Conservation (phyloP, 2,888 invertebrate genomes). For the Galerucella pusilla region DNA sequence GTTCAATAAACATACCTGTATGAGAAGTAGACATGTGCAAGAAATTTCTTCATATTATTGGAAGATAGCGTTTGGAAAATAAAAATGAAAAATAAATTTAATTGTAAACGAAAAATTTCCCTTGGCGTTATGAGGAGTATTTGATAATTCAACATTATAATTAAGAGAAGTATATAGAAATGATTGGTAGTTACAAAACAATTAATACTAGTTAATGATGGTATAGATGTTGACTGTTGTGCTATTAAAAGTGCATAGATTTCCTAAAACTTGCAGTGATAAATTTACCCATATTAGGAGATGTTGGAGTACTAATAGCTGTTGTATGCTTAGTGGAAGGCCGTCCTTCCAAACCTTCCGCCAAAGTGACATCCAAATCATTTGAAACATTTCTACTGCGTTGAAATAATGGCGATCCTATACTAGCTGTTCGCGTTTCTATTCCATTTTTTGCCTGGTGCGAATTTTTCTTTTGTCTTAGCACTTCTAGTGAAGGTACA, state of each 20-base stretch:
- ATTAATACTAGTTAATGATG: not conserved
- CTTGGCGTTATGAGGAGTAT: not conserved
- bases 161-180: not conserved
- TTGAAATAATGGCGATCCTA: conserved; percentile 74
- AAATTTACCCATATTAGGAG: conserved; percentile 61
- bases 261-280: not conserved
- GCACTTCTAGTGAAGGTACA: conserved; percentile 73
- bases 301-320: conserved; percentile 64
- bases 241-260: conserved; percentile 15
- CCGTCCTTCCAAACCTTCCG: conserved; percentile 42
- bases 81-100: not conserved
- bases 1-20: not conserved
- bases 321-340: conserved; percentile 51
- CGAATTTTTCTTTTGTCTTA: conserved; percentile 67
- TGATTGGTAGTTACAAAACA: not conserved
- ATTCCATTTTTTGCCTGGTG: conserved; percentile 62
- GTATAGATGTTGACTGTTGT: conserved; percentile 5
- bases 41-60: not conserved
- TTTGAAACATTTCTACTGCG: conserved; percentile 70
- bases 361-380: conserved; percentile 67
- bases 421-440: conserved; percentile 71
- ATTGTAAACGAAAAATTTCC: not conserved
- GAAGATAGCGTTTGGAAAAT: not conserved
- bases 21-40: not conserved
- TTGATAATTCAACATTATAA: not conserved